Evolutionary conservation across 1,140 invertebrate species (phyloP), one percentile per base, ranked within the genome.

Genomic region (Drosophila guanche): DNA sequence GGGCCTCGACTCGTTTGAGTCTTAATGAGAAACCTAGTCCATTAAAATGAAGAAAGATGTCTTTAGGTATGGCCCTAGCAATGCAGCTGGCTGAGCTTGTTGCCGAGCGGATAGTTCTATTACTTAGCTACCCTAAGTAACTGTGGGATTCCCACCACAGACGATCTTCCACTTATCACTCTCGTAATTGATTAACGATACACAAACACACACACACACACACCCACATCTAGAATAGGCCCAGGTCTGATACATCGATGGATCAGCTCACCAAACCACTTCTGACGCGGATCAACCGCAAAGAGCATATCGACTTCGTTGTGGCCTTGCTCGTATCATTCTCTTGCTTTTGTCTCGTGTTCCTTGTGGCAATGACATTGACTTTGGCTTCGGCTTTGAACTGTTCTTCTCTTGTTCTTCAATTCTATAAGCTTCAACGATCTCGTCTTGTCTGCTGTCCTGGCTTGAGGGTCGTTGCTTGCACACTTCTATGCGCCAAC

Each of bases 241-340:
- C 27, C 27, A 43, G 40, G 25, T 25, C 41, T 27, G 41, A 43
- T 43, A 14, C 23, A 41, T 27, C 29, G 22, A 56, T 72, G 56
- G 60, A 33, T 76, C 56, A 74, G 23, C 42, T 55, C 16, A n/a
- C 25, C 56, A 40, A 20, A 22, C 52, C 6, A 47, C n/a, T 65
- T 33, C 14, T 22, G n/a, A 14, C 10, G 23, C 6, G 25, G 25
- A 53, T 42, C 48, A 63, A 62, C 73, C 70, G 33, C 73, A 73
- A 50, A 53, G 62, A 14, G 73, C 58, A 68, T 76, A 62, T 76
- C 40, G 22, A 33, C n/a, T 73, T 73, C 63, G 73, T 55, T 46
- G 43, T 41, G 63, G 55, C 69, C 69, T 68, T 61, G 54, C 23
- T 60, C 33, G 20, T 33, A n/a, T 43, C 56, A 12, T 53, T 45